Base-by-base conservation (phyloP, 2,113 vertebrate species). In the Rissa tridactyla region DNA sequence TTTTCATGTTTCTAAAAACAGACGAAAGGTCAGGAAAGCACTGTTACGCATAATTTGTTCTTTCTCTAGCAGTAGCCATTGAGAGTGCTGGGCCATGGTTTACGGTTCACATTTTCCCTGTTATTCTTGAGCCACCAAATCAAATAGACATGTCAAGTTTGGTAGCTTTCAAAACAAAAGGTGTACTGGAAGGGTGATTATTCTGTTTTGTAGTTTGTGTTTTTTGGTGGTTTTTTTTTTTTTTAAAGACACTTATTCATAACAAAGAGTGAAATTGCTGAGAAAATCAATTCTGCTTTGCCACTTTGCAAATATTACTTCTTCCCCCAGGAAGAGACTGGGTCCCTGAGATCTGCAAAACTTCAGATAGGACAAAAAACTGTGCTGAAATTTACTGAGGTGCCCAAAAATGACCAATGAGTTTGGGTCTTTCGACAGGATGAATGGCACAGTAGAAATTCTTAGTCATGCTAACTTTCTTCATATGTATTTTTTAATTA, bases 1-100 rank as follows among this genome's bases (percentile, higher is more conserved):
- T 92, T 76, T 95, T 92, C n/a, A 38, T 14, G 15, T 94, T 88
- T 91, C 51, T 92, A 62, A 75, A 73, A 89, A 13, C n/a, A 66
- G 70, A 85, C 23, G 62, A 68, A 70, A 90, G 60, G 54, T 92
- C 78, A 91, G 73, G 38, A 91, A 87, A 80, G 78, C 38, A 54
- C 62, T 2, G 0, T 52, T 55, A 40, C 0, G 2, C 9, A 15
- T 52, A 3, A 80, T 42, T 79, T 72, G 13, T 44, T 94, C 54
- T 51, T 69, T 58, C 70, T 77, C 20, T 32, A 78, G 58, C 62
- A 47, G 64, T 6, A 71, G 36, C 51, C 34, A 8, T 25, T 0
- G 1, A 73, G 64, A 54, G 30, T 38, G 58, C 51, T 71, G 64
- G 38, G 25, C 38, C 14, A 7, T 20, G 6, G 21, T 55, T 83